phyloP scores from a whole-genome alignment of 2,888 invertebrate genomes.

The Amitus sp. region DNA sequence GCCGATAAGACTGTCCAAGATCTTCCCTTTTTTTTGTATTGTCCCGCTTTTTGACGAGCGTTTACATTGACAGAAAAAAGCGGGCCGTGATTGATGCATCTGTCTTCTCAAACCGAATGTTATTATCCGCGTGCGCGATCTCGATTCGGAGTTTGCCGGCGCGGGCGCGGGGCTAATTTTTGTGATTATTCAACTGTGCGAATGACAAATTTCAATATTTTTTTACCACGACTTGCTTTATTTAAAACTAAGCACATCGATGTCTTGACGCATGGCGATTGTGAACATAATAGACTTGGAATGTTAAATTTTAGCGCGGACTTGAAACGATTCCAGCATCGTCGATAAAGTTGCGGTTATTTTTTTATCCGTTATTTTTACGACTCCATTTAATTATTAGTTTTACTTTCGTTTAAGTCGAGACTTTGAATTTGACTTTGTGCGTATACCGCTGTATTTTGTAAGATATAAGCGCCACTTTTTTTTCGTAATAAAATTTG shows the following conservation, averaged over 20 bases:
- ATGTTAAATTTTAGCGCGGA: slow-evolving; percentile 12
- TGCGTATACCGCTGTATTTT: slow-evolving; percentile 20
- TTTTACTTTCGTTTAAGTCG: slow-evolving; percentile 27
- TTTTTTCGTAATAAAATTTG: slow-evolving; percentile 36
- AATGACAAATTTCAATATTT: neutral
- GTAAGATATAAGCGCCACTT: slow-evolving; percentile 34
- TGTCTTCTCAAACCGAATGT: slow-evolving; percentile 20
- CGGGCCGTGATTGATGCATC: slow-evolving; percentile 6
- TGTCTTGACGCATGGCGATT: no score
- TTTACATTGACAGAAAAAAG: slow-evolving; percentile 2
- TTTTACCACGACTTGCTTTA: slow-evolving; percentile 1
- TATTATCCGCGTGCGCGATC: slow-evolving; percentile 14
- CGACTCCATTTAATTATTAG: slow-evolving; percentile 20
- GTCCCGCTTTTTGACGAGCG: slow-evolving; percentile 4
- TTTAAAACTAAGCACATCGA: slow-evolving; percentile 11
- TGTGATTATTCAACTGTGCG: slow-evolving; percentile 11
- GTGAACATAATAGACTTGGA: slow-evolving; percentile 2
- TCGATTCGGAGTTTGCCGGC: neutral
- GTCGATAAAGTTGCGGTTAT: slow-evolving; percentile 26
- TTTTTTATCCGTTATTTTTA: slow-evolving; percentile 20
- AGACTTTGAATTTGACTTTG: slow-evolving; percentile 12
- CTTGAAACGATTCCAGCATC: slow-evolving; percentile 17
- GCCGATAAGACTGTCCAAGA: slow-evolving; percentile 14
- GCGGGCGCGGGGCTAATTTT: slow-evolving; percentile 5
- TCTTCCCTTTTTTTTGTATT: slow-evolving; percentile 12